Evolutionary conservation across 2,797 vertebrate species (phyloP), one percentile per base, ranked within the genome.

Genomic region (Natrix natrix): DNA sequence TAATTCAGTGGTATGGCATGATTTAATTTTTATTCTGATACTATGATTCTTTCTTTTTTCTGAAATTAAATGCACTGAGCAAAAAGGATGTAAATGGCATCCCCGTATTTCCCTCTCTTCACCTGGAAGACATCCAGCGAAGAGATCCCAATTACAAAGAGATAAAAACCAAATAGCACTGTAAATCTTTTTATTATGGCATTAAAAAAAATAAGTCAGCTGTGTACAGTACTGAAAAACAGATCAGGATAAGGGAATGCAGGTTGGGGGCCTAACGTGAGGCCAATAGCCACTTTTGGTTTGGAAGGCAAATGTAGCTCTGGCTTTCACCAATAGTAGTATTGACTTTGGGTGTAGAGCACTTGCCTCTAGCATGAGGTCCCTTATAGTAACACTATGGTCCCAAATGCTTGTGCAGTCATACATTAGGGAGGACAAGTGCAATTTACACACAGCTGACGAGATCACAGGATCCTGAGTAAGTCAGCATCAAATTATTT

Each of bases 181-280:
- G 20, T 48, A 48, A 59, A 20, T 56, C 26, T 52, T 93, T 93
- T 93, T 93, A 93, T 91, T 89, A 7, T 57, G 66, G 56, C 11
- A 22, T 93, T 91, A 24, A 91, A 89, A 90, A 93, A 93, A 91
- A 87, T 37, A n/a, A 66, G 59, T 90, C 90, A 22, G 90, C 28
- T 0, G 14, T n/a, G 86, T 89, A 88, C 92, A 91, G 92, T 83
- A 89, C 86, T 78, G 86, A 91, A 87, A 74, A 91, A 93, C 24
- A 37, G 59, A 37, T 14, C 57, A 87, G 83, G 59, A n/a, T 17
- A 12, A 20, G 37, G 87, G 26, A 48, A 48, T 10, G 48, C 12
- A 26, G 88, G 59, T 32, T 11, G 22, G 5, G 26, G 3, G 28
- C 37, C 16, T 14, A 28, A 83, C 24, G 32, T 78, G 8, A 66